These are phyloP conservation scores for Cairina moschata DNA, from an alignment of 2,113 vertebrate genomes.

Conservation along the genomic window DNA sequence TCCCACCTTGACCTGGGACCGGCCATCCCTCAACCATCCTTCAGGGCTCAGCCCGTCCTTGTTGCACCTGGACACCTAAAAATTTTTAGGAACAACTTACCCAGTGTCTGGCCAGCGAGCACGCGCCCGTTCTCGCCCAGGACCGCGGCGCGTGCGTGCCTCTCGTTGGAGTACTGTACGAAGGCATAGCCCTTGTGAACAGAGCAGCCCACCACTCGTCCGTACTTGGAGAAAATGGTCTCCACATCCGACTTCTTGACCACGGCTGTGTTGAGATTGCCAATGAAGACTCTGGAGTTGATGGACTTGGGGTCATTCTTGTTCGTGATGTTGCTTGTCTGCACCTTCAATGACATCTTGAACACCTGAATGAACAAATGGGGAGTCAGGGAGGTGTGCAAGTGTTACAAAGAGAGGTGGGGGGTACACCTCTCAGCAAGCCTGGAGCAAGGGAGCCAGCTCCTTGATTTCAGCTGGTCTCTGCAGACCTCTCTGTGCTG, in stretches of 20 bases:
- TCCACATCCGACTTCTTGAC: constrained; percentile 95
- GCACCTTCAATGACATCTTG: constrained; percentile 93
- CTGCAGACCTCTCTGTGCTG: fast-evolving
- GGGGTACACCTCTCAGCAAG: background rate
- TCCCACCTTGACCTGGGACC: background rate
- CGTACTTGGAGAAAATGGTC: constrained; percentile 92
- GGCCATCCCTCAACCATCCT: background rate
- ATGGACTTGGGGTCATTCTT: constrained; percentile 96
- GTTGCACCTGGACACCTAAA: fast-evolving
- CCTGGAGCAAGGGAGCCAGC: background rate
- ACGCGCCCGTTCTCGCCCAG: constrained; percentile 91
- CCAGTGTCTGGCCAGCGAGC: constrained; percentile 90
- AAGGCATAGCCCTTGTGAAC: constrained; percentile 95
- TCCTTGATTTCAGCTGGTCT: background rate
- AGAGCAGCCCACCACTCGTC: constrained; percentile 90
- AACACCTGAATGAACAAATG: constrained; percentile 4
- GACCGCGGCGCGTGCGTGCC: constrained; percentile 90
- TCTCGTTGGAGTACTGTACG: constrained; percentile 90
- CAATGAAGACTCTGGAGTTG: constrained; percentile 95
- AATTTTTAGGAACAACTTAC: constrained; percentile 65
- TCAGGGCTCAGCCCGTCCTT: fast-evolving
- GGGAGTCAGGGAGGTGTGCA: background rate
- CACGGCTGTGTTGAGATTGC: constrained; percentile 94
- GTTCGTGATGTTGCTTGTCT: constrained; percentile 96
- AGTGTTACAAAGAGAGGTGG: background rate